These are phyloP conservation scores for Helogale parvula DNA, from an alignment of 2,113 vertebrate species.

Conservation along the genomic window DNA sequence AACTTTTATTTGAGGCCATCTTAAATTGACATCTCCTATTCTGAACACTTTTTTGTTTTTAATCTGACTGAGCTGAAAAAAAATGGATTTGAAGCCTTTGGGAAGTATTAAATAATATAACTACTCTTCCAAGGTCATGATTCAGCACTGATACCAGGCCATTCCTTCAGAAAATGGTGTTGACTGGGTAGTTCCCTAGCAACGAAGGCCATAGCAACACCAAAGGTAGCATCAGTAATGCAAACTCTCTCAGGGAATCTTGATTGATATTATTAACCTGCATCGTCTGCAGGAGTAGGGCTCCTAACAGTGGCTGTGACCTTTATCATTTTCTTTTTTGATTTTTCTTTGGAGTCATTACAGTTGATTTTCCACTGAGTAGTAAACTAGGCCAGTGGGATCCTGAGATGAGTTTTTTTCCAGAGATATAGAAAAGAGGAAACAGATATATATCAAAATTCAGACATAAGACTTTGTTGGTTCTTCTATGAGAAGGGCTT, in stretches of 20 bases:
- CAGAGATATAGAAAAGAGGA: not conserved
- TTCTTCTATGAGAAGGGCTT: not conserved
- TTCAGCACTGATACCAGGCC: not conserved
- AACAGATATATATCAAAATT: not conserved
- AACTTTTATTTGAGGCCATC: not conserved
- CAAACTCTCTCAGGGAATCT: not conserved
- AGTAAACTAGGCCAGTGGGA: not conserved
- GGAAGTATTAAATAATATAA: not conserved
- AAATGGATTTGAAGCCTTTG: not conserved
- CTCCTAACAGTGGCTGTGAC: not conserved
- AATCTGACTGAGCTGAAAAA: constrained; percentile 8
- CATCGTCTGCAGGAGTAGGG: not conserved
- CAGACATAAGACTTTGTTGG: not conserved
- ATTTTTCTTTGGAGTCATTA: constrained; percentile 46
- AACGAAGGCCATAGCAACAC: not conserved
- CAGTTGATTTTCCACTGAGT: not conserved
- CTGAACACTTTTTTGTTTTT: not conserved
- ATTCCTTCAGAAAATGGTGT: not conserved
- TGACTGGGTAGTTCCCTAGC: constrained; percentile 26
- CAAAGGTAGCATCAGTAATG: not conserved
- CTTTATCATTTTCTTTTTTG: constrained; percentile 30
- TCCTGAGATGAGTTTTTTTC: not conserved
- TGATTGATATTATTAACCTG: not conserved
- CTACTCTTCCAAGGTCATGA: not conserved
- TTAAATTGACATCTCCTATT: not conserved